phyloP scores from a whole-genome alignment of 2,888 invertebrate species.

The Nasonovia ribisnigri region DNA sequence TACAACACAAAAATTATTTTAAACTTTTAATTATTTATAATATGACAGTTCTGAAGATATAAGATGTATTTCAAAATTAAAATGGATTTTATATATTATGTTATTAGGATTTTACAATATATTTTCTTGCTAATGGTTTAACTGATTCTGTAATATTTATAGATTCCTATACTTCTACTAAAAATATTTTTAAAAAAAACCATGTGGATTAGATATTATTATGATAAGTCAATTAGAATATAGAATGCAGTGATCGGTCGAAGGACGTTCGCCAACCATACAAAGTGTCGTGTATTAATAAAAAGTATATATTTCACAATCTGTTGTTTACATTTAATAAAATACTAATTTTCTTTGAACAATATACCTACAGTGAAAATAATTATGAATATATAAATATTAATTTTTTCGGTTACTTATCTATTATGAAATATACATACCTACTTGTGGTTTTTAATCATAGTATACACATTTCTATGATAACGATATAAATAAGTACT shows the following conservation, averaged over 20 bases:
- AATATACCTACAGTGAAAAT: background rate
- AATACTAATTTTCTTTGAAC: background rate
- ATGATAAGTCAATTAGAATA: slow-evolving; percentile 4
- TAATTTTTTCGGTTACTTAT: background rate
- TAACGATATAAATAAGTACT: background rate
- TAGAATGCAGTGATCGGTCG: background rate
- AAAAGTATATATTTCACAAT: slow-evolving; percentile 15
- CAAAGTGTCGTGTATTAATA: background rate
- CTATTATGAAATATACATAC: background rate
- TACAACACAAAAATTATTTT: background rate
- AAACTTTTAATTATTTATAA: background rate
- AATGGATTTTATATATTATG: background rate
- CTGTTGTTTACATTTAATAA: slow-evolving; percentile 19
- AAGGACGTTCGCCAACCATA: background rate
- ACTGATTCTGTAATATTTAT: background rate
- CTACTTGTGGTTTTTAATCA: background rate
- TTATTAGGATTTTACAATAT: background rate
- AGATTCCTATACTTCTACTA: background rate
- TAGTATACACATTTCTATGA: background rate
- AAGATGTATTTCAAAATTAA: background rate
- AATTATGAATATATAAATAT: background rate
- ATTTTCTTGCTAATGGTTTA: background rate
- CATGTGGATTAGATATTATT: background rate
- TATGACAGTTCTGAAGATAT: background rate
- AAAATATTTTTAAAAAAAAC: background rate